phyloP scores from a whole-genome alignment of 2,888 invertebrate genomes.

The Andrena dorsata region DNA sequence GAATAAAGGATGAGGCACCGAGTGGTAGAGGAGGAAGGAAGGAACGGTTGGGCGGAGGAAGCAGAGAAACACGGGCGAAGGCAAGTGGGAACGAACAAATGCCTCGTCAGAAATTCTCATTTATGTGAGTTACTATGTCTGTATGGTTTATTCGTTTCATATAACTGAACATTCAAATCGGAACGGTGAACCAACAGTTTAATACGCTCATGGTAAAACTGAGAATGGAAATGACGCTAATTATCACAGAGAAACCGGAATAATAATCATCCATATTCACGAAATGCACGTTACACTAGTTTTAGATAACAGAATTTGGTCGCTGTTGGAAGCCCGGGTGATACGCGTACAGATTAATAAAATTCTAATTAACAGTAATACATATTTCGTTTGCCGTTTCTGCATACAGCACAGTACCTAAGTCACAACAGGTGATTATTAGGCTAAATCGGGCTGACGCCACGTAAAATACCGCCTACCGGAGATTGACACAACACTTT shows the following conservation, averaged over 20 bases:
- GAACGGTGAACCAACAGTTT: background rate
- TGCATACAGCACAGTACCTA: no score
- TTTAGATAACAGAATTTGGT: no score
- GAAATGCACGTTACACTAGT: no score
- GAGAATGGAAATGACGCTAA: conserved; percentile 10
- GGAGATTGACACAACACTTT: no score
- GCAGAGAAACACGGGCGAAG: conserved; percentile 9
- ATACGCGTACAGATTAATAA: no score
- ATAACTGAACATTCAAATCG: conserved; percentile 14
- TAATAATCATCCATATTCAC: no score
- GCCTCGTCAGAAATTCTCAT: conserved; percentile 37
- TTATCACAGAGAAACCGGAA: conserved; percentile 1
- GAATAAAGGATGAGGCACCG: conserved; percentile 23
- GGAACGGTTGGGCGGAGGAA: conserved; percentile 10
- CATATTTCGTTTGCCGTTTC: no score
- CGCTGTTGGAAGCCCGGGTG: no score
- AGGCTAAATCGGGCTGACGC: no score
- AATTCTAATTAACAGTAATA: no score
- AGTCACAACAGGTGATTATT: no score
- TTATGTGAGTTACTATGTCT: conserved; percentile 30
- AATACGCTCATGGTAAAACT: background rate
- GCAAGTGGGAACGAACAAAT: conserved; percentile 26
- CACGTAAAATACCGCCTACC: no score
- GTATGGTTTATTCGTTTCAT: conserved; percentile 22
- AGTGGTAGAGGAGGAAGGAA: background rate